Evolutionary conservation across 1,140 invertebrate genomes (phyloP), one percentile per base, ranked within the genome.

Genomic region (Pseudomyrmex cubaensis): DNA sequence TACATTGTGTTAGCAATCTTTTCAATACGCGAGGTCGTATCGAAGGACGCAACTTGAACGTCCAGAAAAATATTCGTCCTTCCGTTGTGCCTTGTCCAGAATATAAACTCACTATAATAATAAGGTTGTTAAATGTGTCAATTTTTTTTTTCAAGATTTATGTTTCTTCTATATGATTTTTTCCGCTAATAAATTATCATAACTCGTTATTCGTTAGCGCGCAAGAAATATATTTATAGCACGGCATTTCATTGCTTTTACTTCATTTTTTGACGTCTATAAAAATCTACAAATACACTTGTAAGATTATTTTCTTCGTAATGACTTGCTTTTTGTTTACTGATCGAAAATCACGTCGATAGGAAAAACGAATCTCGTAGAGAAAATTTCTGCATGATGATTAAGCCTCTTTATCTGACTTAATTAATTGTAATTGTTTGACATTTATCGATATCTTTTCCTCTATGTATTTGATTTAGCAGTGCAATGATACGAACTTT

Each of bases 1-100:
- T 59, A 66, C 73, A 66, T 57, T 46, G 48, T 83, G 76, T 85
- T 57, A 48, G 61, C 66, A 56, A 66, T 61, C 22, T 7, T 63
- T 52, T 35, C 35, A 35, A 7, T 35, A 13, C n/a, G 5, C 70
- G n/a, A 75, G 54, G 70, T 17, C 64, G 12, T 66, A 35, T 56
- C 7, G 57, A 59, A 82, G 59, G 69, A 46, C 78, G 70, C 67
- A 22, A 20, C 66, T 35, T 15, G 13, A 44, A 67, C 82, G 73
- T 73, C 20, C 77, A 64, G 70, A 82, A 35, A 35, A 35, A 35
- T 35, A 82, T 82, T 59, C 52, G 48, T 63, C 44, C 67, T 72
- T 17, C 54, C 12, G 4, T 62, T 20, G 50, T 54, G 48, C 8
- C 17, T 22, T 13, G 35, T 52, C 62, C 12, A 44, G 46, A 84